Evolutionary conservation across 2,888 invertebrate species (phyloP), one percentile per base, ranked within the genome.

Genomic region (Rotaria magnacalcarata): DNA sequence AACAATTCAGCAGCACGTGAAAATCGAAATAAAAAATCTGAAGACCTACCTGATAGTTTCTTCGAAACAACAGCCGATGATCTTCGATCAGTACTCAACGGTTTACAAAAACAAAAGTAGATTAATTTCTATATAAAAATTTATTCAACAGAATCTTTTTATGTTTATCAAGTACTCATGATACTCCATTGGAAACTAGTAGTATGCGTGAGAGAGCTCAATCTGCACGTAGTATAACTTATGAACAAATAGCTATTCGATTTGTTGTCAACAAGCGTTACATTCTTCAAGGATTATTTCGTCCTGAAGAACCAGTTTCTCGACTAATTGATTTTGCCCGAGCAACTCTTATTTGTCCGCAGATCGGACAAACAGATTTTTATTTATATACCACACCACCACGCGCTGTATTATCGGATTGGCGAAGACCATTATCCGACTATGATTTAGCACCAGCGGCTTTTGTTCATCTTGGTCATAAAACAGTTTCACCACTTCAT

Each of bases 61-160:
- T 97, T 95, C 90, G 95, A 96, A 87, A 91, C 96, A 75, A 95
- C 95, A 2, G 93, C 95, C 80, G 93, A 94, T 87, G 97, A 97
- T 92, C 94, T 95, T 0, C 94, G 93, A 89, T 92, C 93, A 85
- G 95, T 96, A 89, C 92, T 95, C 56, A 94, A 94, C 89, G 93
- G 93, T 89, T n/a, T 80, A 80, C 24, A 47, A 41, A 47, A 47
- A 47, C 89, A 89, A 88, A 89, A 91, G 92, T 92, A 89, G 10
- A 47, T 80, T 24, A 11, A 47, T 47, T 47, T 21, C 24, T 3
- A 11, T 2, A 43, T 47, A 8, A 24, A 47, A 10, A 24, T 47
- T 24, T 34, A 19, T 3, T 50, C 34, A 27, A 85, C n/a, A 27
- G 8, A 34, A 34, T 0, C 5, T 75, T 80, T 27, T 27, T 6